These are phyloP conservation scores for Okapia johnstoni DNA, from an alignment of 2,113 vertebrate species.

Conservation along the genomic window DNA sequence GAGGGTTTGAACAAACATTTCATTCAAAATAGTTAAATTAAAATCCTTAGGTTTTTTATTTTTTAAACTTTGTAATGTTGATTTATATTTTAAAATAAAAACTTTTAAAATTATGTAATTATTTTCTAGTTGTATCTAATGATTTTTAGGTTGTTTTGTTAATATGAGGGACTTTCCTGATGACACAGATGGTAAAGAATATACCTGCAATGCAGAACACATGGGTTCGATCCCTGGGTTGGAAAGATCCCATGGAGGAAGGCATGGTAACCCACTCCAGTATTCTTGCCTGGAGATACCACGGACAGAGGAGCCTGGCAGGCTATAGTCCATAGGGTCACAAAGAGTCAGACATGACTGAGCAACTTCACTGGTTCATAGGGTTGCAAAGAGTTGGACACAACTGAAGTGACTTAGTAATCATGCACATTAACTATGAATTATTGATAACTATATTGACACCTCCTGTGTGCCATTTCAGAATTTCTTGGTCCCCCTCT, in stretches of 20 bases:
- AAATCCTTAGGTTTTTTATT: conserved; percentile 20
- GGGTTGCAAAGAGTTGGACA: not conserved
- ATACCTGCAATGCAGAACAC: not conserved
- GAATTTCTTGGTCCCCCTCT: not conserved
- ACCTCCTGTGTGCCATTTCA: not conserved
- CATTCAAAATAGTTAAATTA: not conserved
- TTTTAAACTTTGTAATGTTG: conserved; percentile 35
- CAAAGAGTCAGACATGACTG: not conserved
- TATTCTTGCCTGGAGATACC: not conserved
- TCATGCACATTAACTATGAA: not conserved
- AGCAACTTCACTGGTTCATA: not conserved
- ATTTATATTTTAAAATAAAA: conserved; percentile 46
- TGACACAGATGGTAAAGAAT: not conserved
- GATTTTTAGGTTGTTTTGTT: not conserved
- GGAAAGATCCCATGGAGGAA: not conserved
- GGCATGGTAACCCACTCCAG: not conserved
- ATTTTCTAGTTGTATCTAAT: not conserved
- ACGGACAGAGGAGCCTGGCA: not conserved
- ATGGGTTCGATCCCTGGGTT: not conserved
- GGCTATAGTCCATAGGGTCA: not conserved
- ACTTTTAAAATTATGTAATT: not conserved
- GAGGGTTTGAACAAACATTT: conserved; percentile 14
- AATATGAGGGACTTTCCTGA: not conserved
- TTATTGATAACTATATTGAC: not conserved
- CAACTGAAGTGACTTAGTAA: not conserved